Percentiles rank a stretch among this genome's conserved stretches.
Evolutionary conservation across 37 sponge, comb jelly and placozoan species (phyloP).

Genomic region (Eunapius fragilis): DNA sequence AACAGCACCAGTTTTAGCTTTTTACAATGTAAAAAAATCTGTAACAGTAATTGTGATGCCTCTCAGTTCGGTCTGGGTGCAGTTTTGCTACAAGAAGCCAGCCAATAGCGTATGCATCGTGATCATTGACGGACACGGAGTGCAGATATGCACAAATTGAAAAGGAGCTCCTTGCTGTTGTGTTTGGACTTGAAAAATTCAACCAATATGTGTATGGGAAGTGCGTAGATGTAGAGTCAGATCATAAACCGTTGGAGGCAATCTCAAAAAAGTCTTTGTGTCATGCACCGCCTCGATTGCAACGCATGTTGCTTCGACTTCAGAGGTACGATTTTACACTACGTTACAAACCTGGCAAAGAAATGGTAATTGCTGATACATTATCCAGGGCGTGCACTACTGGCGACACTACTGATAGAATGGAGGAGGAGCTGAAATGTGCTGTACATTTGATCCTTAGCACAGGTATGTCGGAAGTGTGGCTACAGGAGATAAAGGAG

Average conservation of each 20-base stretch:
- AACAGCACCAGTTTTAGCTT: slow-evolving; percentile 33
- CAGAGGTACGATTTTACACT: background rate
- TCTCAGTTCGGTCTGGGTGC: slow-evolving; percentile 33
- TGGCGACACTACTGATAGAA: background rate
- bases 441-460: slow-evolving; percentile 4
- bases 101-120: slow-evolving; percentile 38
- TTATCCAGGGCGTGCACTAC: slow-evolving; percentile 35
- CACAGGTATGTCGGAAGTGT: background rate
- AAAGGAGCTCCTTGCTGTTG: too few species aligned
- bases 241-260: slow-evolving; percentile 9
- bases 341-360: too few species aligned
- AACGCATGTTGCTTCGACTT: slow-evolving; percentile 2
- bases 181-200: too few species aligned
- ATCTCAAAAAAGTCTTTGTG: slow-evolving; percentile 5
- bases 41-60: slow-evolving; percentile 32
- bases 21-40: slow-evolving; percentile 20
- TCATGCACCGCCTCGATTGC: slow-evolving; percentile 2
- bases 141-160: too few species aligned
- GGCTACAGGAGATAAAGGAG: background rate
- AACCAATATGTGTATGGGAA: too few species aligned
- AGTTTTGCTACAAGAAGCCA: slow-evolving; percentile 33
- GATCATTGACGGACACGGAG: slow-evolving; percentile 10
- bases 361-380: slow-evolving; percentile 45
- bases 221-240: too few species aligned
- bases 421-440: background rate